phyloP scores from a whole-genome alignment of 2,113 vertebrate genomes.

The Helogale parvula region DNA sequence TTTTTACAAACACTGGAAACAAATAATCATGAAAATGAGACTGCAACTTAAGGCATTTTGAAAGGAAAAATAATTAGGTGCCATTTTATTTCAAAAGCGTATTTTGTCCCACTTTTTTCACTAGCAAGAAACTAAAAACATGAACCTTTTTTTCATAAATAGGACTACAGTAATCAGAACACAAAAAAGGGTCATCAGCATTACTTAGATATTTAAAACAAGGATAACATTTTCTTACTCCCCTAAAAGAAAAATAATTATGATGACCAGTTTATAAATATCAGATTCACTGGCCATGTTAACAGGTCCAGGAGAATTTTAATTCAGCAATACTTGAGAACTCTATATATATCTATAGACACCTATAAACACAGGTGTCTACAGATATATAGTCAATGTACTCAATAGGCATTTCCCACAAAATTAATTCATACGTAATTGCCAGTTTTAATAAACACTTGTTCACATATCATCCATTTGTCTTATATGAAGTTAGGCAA shows the following conservation, averaged over 20 bases:
- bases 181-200: constrained; percentile 70
- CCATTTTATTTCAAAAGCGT: constrained; percentile 78
- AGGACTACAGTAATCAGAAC: constrained; percentile 83
- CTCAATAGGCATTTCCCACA: constrained; percentile 80
- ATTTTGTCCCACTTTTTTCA: constrained; percentile 79
- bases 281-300: constrained; percentile 74
- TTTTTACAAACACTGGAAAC: constrained; percentile 84
- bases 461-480: constrained; percentile 80
- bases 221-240: constrained; percentile 77
- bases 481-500: constrained; percentile 76
- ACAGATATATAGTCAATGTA: constrained; percentile 74
- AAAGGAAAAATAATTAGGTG: constrained; percentile 78
- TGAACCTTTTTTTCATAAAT: constrained; percentile 78
- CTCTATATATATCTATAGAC: constrained; percentile 35
- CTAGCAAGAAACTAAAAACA: constrained; percentile 83
- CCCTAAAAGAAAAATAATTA: constrained; percentile 81
- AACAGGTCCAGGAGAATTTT: constrained; percentile 79
- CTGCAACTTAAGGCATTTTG: constrained; percentile 82
- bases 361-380: background rate
- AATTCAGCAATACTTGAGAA: constrained; percentile 80
- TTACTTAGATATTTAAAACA: constrained; percentile 83
- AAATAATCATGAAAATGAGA: constrained; percentile 77
- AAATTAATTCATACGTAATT: constrained; percentile 80
- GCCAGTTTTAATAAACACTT: constrained; percentile 82
- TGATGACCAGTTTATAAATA: constrained; percentile 78